phyloP scores from a whole-genome alignment of 2,797 vertebrate species.

The Hoplostethus mediterraneus region DNA sequence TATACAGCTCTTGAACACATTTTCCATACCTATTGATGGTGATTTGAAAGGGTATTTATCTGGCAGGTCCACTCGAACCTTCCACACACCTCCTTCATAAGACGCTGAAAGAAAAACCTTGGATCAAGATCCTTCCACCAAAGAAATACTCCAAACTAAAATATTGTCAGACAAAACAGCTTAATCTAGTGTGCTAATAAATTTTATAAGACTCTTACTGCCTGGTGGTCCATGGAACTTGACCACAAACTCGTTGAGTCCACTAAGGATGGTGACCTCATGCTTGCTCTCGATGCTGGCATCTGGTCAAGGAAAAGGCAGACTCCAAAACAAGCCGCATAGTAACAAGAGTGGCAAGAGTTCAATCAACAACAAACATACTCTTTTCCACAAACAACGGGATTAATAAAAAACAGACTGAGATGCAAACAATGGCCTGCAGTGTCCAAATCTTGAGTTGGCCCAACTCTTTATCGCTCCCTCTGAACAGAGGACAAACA shows the following conservation, averaged over 20 bases:
- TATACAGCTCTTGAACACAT: neutral
- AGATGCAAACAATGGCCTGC: neutral
- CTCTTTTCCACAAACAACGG: neutral
- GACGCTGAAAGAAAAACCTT: slow-evolving; percentile 83
- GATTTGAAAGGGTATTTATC: slow-evolving; percentile 99
- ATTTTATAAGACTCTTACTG: slow-evolving; percentile 87
- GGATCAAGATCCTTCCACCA: neutral
- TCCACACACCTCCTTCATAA: slow-evolving; percentile 97
- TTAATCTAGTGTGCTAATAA: neutral
- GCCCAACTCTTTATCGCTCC: neutral
- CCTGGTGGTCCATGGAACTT: slow-evolving; percentile 97
- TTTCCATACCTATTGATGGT: slow-evolving; percentile 93
- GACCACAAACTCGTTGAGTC: slow-evolving; percentile 97
- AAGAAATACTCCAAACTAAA: neutral
- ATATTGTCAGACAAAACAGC: neutral
- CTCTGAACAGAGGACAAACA: slow-evolving; percentile 28
- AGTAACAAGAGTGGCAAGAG: neutral
- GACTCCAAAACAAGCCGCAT: neutral
- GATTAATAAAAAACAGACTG: neutral
- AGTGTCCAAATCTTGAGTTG: neutral
- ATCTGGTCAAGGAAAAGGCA: slow-evolving; percentile 83
- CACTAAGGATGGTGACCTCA: slow-evolving; percentile 95
- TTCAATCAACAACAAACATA: neutral
- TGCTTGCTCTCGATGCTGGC: slow-evolving; percentile 96
- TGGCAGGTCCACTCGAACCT: slow-evolving; percentile 97